These are phyloP conservation scores for Otus scops DNA, from an alignment of 2,797 vertebrate genomes.

Conservation along the genomic window DNA sequence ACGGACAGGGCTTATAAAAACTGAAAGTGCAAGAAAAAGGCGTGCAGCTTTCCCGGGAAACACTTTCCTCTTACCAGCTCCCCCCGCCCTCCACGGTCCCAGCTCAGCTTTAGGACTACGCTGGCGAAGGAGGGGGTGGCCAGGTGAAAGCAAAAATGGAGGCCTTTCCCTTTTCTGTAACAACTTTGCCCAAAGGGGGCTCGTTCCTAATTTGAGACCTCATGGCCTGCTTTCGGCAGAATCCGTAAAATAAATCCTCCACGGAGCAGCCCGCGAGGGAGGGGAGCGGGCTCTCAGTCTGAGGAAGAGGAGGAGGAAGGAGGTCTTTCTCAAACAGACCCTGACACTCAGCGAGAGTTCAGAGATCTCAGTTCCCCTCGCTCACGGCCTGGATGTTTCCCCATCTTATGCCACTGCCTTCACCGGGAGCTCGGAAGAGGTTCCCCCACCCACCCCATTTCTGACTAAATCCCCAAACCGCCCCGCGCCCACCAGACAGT, in stretches of 20 bases:
- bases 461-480: neutral
- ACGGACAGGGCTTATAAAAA: neutral
- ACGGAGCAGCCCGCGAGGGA: slow-evolving; percentile 15
- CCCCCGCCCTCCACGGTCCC: neutral
- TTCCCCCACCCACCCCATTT: neutral
- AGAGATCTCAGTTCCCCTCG: neutral
- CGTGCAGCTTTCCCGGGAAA: neutral
- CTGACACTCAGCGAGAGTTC: neutral
- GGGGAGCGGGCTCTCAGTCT: neutral
- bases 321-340: neutral
- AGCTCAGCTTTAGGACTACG: neutral
- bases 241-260: slow-evolving; percentile 1
- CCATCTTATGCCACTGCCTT: neutral
- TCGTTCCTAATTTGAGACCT: slow-evolving; percentile 47
- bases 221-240: slow-evolving; percentile 43
- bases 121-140: neutral
- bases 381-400: neutral
- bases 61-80: neutral
- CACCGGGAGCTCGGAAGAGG: neutral
- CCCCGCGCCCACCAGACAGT: neutral
- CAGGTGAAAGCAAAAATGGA: slow-evolving; percentile 8
- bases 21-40: neutral
- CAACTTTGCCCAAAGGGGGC: slow-evolving; percentile 38
- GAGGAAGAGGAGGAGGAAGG: slow-evolving; percentile 17
- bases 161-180: slow-evolving; percentile 29